Conservation (phyloP, 2,888 invertebrate genomes). For the Pammene fasciana region DNA sequence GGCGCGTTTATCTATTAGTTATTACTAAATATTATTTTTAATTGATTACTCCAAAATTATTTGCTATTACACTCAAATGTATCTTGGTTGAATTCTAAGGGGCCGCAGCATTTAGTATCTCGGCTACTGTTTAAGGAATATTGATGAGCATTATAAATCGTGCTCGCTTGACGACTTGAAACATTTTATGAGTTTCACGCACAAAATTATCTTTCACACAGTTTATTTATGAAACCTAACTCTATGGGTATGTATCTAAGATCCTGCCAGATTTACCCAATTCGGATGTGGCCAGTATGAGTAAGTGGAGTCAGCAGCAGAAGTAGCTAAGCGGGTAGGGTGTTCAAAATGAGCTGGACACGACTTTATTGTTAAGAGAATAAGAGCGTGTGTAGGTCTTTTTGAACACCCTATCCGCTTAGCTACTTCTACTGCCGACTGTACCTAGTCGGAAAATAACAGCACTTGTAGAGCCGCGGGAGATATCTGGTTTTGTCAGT, state of each 20-base stretch:
- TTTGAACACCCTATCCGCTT: no score
- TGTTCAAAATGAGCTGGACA: no score
- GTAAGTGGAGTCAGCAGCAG: no score
- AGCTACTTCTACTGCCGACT: no score
- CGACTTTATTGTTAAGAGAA: no score
- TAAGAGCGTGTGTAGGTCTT: no score
- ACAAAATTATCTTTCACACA: constrained; percentile 7
- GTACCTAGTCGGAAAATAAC: not conserved
- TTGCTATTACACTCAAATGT: constrained; percentile 13
- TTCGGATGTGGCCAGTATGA: not conserved
- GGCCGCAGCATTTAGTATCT: constrained; percentile 27
- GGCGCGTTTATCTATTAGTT: no score
- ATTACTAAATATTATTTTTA: not conserved
- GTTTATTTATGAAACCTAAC: not conserved
- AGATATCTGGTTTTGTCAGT: constrained; percentile 26
- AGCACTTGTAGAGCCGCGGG: constrained; percentile 9
- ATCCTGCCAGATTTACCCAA: no score
- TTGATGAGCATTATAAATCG: constrained; percentile 37
- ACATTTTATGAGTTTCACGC: constrained; percentile 22
- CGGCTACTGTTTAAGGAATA: constrained; percentile 36
- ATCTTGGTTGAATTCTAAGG: constrained; percentile 20
- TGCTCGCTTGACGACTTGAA: constrained; percentile 12
- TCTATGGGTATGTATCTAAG: no score
- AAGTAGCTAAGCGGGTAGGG: no score
- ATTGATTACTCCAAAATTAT: not conserved